These are phyloP conservation scores for Microplitis manilae DNA, from an alignment of 2,888 invertebrate genomes.

Conservation along the genomic window DNA sequence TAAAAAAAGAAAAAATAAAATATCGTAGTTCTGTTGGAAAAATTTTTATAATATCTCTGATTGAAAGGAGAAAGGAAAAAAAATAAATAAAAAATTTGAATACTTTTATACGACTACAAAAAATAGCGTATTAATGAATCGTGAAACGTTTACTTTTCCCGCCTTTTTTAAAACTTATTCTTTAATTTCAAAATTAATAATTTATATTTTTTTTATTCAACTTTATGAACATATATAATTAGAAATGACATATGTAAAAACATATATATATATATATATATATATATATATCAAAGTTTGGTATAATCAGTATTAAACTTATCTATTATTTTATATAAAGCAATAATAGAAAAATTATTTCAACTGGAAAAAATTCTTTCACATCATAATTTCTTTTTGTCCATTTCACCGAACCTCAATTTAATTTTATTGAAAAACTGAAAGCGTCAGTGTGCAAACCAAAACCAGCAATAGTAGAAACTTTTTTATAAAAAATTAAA, in stretches of 20 bases:
- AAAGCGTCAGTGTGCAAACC: neutral
- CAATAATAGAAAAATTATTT: neutral
- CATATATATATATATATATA: no score
- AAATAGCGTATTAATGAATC: no score
- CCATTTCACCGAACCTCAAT: conserved; percentile 3
- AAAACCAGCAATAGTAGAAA: neutral
- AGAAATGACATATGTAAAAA: no score
- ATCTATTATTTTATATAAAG: neutral
- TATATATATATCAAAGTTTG: no score
- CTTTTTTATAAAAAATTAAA: neutral
- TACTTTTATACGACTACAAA: neutral
- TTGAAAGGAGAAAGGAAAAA: neutral
- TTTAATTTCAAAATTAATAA: no score
- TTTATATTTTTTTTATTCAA: no score
- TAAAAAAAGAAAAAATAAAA: neutral
- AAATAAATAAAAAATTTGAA: neutral
- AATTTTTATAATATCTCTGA: neutral
- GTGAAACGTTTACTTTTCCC: no score
- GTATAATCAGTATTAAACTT: neutral
- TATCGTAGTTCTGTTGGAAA: neutral
- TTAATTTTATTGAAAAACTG: conserved; percentile 20
- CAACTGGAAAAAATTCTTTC: neutral
- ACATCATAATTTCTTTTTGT: conserved; percentile 1
- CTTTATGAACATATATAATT: no score
- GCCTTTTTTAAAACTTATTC: no score